phyloP scores from a whole-genome alignment of 2,113 vertebrate genomes.

The Caloenas nicobarica region DNA sequence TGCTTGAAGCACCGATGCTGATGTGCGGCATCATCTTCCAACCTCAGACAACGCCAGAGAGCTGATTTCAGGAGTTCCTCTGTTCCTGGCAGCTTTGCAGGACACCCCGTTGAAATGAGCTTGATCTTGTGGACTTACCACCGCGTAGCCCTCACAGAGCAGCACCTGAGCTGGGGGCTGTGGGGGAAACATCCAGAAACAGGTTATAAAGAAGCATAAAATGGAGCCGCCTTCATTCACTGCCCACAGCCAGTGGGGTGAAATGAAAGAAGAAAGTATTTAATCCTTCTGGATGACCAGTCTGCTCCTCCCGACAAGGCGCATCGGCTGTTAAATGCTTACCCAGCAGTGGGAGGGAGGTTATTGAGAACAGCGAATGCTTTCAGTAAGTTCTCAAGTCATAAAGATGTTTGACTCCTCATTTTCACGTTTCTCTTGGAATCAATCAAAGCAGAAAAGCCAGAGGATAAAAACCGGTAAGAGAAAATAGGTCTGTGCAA shows the following conservation, averaged over 20 bases:
- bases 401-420: slow-evolving; percentile 46
- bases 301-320: background rate
- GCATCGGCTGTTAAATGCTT: background rate
- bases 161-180: background rate
- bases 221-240: background rate
- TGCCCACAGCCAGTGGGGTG: background rate
- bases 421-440: slow-evolving; percentile 1
- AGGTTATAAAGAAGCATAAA: background rate
- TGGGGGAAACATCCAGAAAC: background rate
- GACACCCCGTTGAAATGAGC: background rate
- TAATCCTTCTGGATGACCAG: background rate
- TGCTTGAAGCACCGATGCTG: background rate
- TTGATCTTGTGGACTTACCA: background rate
- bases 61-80: background rate
- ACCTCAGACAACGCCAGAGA: background rate
- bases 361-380: background rate
- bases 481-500: background rate
- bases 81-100: background rate
- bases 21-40: background rate
- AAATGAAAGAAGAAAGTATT: background rate
- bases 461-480: slow-evolving; percentile 16
- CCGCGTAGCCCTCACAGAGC: background rate
- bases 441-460: background rate
- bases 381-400: background rate
- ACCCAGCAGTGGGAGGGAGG: background rate